These are phyloP conservation scores for Autographa pulchrina DNA, from an alignment of 2,888 invertebrate genomes.

Conservation along the genomic window DNA sequence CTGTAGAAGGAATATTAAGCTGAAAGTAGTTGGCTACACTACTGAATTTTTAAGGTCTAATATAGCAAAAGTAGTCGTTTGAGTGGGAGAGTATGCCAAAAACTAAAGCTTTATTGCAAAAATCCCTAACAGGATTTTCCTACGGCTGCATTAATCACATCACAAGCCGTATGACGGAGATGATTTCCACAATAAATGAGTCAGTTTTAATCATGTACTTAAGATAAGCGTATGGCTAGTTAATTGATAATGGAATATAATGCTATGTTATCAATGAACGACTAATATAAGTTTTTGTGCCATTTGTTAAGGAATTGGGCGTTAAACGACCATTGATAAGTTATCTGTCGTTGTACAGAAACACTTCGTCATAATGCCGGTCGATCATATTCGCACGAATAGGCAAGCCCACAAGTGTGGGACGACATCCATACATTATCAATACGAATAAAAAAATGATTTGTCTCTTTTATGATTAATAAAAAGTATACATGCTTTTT, in stretches of 20 bases:
- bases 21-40: neutral
- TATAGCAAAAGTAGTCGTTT: neutral
- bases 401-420: neutral
- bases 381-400: neutral
- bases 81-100: neutral
- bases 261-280: constrained; percentile 37
- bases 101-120: neutral
- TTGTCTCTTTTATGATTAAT: too few species aligned
- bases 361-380: neutral
- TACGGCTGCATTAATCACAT: constrained; percentile 9
- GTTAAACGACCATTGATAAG: constrained; percentile 25
- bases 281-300: constrained; percentile 32
- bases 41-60: neutral
- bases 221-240: constrained; percentile 62
- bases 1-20: neutral
- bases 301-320: constrained; percentile 29
- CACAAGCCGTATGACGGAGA: constrained; percentile 28
- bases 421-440: neutral
- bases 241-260: constrained; percentile 56
- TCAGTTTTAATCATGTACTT: constrained; percentile 64
- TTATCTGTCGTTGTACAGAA: constrained; percentile 16
- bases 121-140: constrained; percentile 12
- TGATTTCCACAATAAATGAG: constrained; percentile 58
- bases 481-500: too few species aligned
- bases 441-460: too few species aligned